A percentile compares a stretch with the other conserved stretches of the same genome.
phyloP scores from a whole-genome alignment of 1,140 invertebrate species.

The Neuroterus valhalla region DNA sequence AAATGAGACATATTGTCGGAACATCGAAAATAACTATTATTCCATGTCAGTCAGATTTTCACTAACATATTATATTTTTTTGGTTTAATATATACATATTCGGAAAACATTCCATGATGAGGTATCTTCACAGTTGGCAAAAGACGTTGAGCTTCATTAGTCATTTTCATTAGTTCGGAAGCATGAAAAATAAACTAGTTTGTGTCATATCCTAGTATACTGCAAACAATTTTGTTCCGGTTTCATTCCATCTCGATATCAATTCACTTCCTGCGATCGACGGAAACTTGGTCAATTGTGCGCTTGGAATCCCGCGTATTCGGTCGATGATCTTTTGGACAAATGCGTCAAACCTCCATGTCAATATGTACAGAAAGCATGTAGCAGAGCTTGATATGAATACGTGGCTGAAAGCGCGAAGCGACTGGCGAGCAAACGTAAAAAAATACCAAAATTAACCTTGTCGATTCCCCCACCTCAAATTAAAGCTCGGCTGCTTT shows the following conservation, averaged over 20 bases:
- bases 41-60: too few species aligned
- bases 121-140: slow-evolving; percentile 14
- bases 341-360: neutral
- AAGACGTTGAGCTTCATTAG: slow-evolving; percentile 3
- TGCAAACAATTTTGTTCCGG: neutral
- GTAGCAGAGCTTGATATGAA: neutral
- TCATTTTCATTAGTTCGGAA: slow-evolving; percentile 3
- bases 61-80: neutral
- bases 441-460: slow-evolving; percentile 12
- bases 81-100: neutral
- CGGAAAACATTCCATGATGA: neutral
- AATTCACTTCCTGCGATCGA: slow-evolving; percentile 10
- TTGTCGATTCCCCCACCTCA: slow-evolving; percentile 6
- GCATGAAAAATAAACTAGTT: slow-evolving; percentile 1
- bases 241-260: slow-evolving; percentile 5
- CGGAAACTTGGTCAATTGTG: slow-evolving; percentile 11
- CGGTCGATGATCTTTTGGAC: neutral
- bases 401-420: slow-evolving; percentile 1
- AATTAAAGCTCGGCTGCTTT: neutral
- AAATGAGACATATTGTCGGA: neutral
- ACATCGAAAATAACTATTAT: neutral
- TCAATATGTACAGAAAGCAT: neutral
- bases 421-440: neutral
- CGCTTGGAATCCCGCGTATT: neutral
- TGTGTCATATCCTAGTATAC: too few species aligned